Percentiles rank a stretch among this genome's conserved stretches.
phyloP scores from a whole-genome alignment of 1,140 invertebrate genomes.

The Dreissena polymorpha region DNA sequence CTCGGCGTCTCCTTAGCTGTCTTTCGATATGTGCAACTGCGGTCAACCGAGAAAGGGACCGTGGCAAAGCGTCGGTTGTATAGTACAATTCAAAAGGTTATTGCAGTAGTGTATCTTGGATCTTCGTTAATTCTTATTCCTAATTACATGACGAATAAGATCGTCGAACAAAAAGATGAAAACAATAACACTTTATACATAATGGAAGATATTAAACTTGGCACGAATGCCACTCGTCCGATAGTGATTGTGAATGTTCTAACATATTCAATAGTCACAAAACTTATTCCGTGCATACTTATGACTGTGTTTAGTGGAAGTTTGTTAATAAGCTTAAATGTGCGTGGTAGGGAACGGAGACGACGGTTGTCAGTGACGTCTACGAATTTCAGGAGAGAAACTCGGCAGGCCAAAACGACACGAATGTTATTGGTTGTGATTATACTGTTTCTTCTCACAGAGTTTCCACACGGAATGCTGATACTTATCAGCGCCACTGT shows the following conservation, averaged over 20 bases:
- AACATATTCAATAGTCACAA: conserved; percentile 74
- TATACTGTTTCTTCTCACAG: conserved; percentile 92
- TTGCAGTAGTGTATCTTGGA: conserved; percentile 86
- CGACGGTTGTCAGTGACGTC: conserved; percentile 64
- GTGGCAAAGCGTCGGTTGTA: conserved; percentile 84
- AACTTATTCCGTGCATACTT: conserved; percentile 80
- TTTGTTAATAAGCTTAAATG: conserved; percentile 78
- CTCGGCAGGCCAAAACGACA: conserved; percentile 84
- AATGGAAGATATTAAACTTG: conserved; percentile 78
- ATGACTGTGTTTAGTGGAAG: conserved; percentile 80
- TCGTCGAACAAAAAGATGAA: conserved; percentile 43
- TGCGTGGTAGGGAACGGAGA: conserved; percentile 75
- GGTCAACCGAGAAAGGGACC: conserved; percentile 87
- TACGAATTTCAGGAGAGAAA: conserved; percentile 83
- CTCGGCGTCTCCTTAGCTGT: conserved; percentile 94
- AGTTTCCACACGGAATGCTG: conserved; percentile 86
- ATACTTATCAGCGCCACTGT: conserved; percentile 69
- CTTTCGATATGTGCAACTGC: conserved; percentile 84
- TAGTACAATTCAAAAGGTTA: conserved; percentile 85
- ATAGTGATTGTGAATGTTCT: conserved; percentile 71
- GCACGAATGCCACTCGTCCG: conserved; percentile 62
- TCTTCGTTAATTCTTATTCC: conserved; percentile 89
- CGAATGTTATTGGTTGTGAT: conserved; percentile 74
- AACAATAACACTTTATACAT: conserved; percentile 62
- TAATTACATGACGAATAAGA: conserved; percentile 83